Conservation (phyloP, 2,113 vertebrate species). For the Procavia capensis region DNA sequence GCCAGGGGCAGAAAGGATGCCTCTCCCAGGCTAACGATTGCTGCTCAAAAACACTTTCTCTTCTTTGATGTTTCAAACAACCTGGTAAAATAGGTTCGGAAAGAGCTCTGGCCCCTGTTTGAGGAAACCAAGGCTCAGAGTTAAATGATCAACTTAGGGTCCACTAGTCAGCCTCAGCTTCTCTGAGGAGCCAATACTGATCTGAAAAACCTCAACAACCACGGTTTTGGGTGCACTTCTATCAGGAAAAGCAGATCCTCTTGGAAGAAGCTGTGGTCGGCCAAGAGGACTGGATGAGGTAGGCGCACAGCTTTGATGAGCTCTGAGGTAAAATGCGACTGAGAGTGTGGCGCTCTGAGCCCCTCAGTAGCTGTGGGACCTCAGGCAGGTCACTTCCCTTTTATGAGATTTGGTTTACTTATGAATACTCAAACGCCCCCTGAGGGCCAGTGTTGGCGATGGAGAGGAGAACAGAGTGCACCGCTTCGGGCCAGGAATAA, state of each 20-base stretch:
- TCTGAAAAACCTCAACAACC: neutral
- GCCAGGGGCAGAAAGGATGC: neutral
- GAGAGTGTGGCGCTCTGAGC: neutral
- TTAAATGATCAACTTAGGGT: neutral
- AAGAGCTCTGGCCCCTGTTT: neutral
- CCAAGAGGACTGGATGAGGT: neutral
- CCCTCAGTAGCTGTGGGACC: neutral
- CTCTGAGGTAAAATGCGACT: neutral
- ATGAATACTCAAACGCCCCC: neutral
- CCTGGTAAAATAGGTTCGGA: neutral
- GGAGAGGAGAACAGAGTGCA: neutral
- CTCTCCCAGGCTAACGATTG: neutral
- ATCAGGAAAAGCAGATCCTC: neutral
- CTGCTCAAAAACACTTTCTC: slow-evolving; percentile 35
- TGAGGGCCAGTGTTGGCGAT: neutral
- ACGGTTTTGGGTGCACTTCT: neutral
- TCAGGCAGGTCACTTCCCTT: neutral
- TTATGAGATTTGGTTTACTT: neutral
- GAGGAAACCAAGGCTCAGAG: neutral
- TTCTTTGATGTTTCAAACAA: neutral
- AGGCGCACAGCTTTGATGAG: neutral
- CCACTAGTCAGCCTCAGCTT: neutral
- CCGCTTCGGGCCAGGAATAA: neutral
- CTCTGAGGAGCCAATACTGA: neutral
- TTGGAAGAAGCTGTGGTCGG: neutral